Evolutionary conservation across 2,888 invertebrate genomes (phyloP), one percentile per base, ranked within the genome.

Genomic region (Apodemia zela): DNA sequence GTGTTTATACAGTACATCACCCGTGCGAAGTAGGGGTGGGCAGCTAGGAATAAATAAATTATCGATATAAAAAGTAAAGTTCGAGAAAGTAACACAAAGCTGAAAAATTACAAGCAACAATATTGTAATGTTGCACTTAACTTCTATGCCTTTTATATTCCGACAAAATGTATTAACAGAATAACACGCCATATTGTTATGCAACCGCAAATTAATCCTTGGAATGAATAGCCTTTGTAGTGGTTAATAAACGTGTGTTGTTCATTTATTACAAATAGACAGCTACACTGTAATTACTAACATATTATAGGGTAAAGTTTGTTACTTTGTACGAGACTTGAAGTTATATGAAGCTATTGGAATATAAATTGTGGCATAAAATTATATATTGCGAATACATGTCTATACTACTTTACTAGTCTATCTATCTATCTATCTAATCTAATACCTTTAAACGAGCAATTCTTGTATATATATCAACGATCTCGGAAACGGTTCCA

Each of bases 201-300:
- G 58, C 25, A 58, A 62, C 62, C 57, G 57, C 58, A 58, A 62
- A 62, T 62, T 62, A 62, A 58, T 51, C 62, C 45, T 45, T 33
- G 45, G 57, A 62, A 62, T 62, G 62, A 45, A 62, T 62, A 45
- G 57, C 62, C 62, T 62, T 62, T 62, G 62, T 29, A 58, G 62
- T 45, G 62, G 62, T 45, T 58, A 33, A 45, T 25, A 38, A 25
- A 62, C 10, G 38, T 58, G 42, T 45, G 45, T 45, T 62, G 58
- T 33, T 42, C 49, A 35, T 49, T 51, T 58, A 57, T 51, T 51
- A 51, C 51, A 18, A 18, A 51, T 51, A 51, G 18, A 51, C 51
- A 51, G 51, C 17, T 11, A 51, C 51, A 17, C 51, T 17, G 51
- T 51, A 51, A 51, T 51, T 51, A 51, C 51, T 18, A 11, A 21